These are phyloP conservation scores for Alaudala cheleensis DNA, from an alignment of 2,113 vertebrate species.

Conservation along the genomic window DNA sequence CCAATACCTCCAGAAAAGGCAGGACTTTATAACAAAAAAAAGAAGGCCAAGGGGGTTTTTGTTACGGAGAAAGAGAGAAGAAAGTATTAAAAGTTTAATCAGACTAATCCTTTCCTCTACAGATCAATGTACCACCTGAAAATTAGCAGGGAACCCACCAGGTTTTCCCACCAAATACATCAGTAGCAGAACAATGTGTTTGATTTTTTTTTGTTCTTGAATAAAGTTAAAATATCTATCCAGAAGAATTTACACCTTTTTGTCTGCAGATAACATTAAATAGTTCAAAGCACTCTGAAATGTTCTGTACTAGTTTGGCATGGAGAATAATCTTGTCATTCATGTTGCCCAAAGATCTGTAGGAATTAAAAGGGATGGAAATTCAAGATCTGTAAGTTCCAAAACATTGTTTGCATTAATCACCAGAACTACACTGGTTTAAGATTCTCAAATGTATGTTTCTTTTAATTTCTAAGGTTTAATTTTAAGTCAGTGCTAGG, in stretches of 20 bases:
- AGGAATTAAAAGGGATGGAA: background rate
- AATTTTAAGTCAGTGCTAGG: background rate
- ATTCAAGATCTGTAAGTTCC: background rate
- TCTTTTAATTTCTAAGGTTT: background rate
- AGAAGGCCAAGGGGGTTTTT: background rate
- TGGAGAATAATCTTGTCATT: background rate
- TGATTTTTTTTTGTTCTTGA: background rate
- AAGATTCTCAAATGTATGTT: background rate
- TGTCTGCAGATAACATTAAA: background rate
- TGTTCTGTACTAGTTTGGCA: background rate
- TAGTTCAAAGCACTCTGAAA: background rate
- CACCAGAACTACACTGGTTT: background rate
- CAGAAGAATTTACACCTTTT: background rate
- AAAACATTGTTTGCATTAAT: background rate
- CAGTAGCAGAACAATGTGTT: background rate
- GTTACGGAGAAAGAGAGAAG: background rate
- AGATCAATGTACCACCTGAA: background rate
- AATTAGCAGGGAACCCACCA: background rate
- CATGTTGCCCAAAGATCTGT: background rate
- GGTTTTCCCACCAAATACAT: background rate
- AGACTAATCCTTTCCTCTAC: background rate
- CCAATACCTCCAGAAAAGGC: background rate
- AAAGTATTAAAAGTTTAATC: background rate
- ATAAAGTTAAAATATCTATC: background rate
- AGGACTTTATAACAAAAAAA: background rate